These are phyloP conservation scores for Sander lucioperca DNA, from an alignment of 2,113 vertebrate genomes.

Conservation along the genomic window DNA sequence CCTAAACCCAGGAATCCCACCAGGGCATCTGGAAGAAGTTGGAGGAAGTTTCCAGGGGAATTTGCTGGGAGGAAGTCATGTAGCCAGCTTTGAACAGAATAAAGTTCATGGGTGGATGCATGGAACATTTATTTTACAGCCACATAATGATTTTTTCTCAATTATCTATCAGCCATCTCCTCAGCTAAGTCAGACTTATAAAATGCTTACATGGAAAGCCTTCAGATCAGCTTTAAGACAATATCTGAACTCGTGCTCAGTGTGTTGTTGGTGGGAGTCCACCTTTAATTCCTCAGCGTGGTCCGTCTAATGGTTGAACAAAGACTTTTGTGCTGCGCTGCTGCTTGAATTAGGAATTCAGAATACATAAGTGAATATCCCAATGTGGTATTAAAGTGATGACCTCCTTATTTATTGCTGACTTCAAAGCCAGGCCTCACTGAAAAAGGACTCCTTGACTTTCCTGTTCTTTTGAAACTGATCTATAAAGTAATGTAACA, in stretches of 20 bases:
- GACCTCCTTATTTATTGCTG: constrained; percentile 34
- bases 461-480: constrained; percentile 29
- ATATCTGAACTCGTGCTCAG: not conserved
- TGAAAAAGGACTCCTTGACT: constrained; percentile 26
- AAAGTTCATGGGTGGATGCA: constrained; percentile 23
- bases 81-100: constrained; percentile 19
- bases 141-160: constrained; percentile 17
- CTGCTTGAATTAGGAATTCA: constrained; percentile 56
- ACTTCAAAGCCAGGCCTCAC: constrained; percentile 21
- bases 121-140: constrained; percentile 35
- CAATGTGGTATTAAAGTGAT: constrained; percentile 12
- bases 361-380: constrained; percentile 46
- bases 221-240: constrained; percentile 12
- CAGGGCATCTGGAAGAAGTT: constrained; percentile 32
- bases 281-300: constrained; percentile 58
- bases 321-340: constrained; percentile 42
- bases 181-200: not conserved
- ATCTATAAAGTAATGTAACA: constrained; percentile 14
- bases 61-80: constrained; percentile 16
- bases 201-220: constrained; percentile 7
- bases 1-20: constrained; percentile 38
- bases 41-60: constrained; percentile 37
- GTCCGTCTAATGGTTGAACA: constrained; percentile 48
- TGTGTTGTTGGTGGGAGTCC: constrained; percentile 20
- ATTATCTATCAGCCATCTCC: constrained; percentile 7